phyloP scores from a whole-genome alignment of 2,888 invertebrate species.

The Leptopilina drosophilae region DNA sequence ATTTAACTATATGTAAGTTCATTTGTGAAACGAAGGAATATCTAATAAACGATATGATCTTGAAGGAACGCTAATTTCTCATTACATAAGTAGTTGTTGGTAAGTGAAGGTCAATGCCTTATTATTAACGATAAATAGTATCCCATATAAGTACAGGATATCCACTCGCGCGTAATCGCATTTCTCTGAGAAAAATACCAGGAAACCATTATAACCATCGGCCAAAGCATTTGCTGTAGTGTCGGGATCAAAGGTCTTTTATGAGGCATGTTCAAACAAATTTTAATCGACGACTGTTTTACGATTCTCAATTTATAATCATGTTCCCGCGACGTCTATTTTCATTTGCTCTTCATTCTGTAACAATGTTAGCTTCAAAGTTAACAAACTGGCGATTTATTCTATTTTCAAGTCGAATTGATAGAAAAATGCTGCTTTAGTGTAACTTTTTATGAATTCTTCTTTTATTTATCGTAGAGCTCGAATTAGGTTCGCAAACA shows the following conservation, averaged over 20 bases:
- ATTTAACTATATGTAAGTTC: background rate
- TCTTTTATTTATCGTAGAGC: too few species aligned
- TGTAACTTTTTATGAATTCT: too few species aligned
- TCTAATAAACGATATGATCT: slow-evolving; percentile 13
- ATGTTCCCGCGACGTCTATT: background rate
- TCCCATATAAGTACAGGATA: slow-evolving; percentile 46
- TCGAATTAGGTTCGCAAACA: too few species aligned
- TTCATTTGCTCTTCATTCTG: background rate
- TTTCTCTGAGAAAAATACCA: slow-evolving; percentile 51
- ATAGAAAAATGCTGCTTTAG: too few species aligned
- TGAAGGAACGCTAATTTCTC: slow-evolving; percentile 31
- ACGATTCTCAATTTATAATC: slow-evolving; percentile 48
- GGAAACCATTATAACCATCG: slow-evolving; percentile 51
- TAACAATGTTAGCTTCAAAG: background rate
- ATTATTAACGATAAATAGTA: slow-evolving; percentile 47
- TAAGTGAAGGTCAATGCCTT: slow-evolving; percentile 41
- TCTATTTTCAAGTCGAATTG: too few species aligned
- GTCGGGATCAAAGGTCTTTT: slow-evolving; percentile 54
- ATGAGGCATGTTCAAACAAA: slow-evolving; percentile 54
- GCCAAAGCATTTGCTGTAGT: slow-evolving; percentile 39
- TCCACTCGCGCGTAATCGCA: slow-evolving; percentile 46
- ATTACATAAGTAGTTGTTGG: slow-evolving; percentile 48
- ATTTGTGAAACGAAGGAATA: background rate
- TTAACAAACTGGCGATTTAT: too few species aligned
- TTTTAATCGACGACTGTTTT: slow-evolving; percentile 50